Conservation (phyloP, 2,113 vertebrate species). For the Tyrannus savana region DNA sequence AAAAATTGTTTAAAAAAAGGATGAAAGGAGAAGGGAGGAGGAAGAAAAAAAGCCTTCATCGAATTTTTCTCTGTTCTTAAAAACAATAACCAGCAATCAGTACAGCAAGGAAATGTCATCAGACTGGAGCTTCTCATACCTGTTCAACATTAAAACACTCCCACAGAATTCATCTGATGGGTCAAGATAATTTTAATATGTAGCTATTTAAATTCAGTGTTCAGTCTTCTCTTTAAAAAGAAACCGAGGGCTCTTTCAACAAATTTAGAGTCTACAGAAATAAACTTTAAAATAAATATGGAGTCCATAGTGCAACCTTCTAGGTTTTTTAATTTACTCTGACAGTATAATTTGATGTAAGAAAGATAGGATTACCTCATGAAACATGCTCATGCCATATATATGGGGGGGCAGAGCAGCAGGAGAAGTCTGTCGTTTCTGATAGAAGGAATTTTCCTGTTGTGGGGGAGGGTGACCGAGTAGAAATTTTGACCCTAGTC, state of each 20-base stretch:
- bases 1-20: not conserved
- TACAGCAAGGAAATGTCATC: not conserved
- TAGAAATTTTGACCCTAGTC: constrained; percentile 1
- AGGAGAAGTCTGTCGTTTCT: not conserved
- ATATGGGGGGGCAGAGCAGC: not conserved
- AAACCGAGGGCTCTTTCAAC: not conserved
- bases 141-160: not conserved
- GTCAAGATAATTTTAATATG: not conserved
- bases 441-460: not conserved
- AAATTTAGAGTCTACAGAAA: not conserved
- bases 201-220: not conserved
- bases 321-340: not conserved
- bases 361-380: not conserved
- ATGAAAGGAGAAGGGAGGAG: not conserved
- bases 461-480: not conserved
- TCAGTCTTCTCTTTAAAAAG: not conserved
- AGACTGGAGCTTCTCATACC: not conserved
- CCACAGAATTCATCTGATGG: not conserved
- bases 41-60: not conserved
- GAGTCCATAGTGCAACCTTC: not conserved
- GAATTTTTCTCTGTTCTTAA: not conserved
- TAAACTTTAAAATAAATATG: not conserved
- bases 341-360: not conserved
- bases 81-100: not conserved
- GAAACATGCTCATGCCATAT: not conserved